Base-by-base conservation (phyloP, 2,888 invertebrate species). In the Cactoblastis cactorum region DNA sequence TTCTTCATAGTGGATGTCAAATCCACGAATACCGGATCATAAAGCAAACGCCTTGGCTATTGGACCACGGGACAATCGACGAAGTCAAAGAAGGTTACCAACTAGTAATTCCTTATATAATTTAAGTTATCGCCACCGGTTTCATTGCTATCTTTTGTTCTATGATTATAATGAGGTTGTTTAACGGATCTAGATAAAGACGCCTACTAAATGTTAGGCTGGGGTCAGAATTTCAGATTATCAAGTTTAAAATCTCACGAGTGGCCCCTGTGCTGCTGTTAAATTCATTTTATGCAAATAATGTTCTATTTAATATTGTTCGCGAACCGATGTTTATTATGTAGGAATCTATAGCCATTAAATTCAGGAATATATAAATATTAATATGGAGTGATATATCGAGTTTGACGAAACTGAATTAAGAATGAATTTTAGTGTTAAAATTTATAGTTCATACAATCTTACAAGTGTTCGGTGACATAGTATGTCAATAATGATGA, bases 161-260 rank as follows among this genome's bases (percentile, higher is more conserved):
- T 49, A 41, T 18, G 41, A 49, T 49, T 49, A 49, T 49, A 49
- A 49, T 49, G 41, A 41, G 49, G 34, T 41, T 41, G 33, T 41
- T 48, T 35, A 35, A 48, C 47, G 37, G 34, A 49, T 49, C 41
- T 39, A 49, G 41, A 49, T 49, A 41, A 39, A 49, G 33, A 49
- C 41, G 41, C 49, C 39, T 49, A 33, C 49, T 41, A 41, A 41
- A 49, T 41, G 49, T 32, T 49, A 39, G 41, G 49, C 19, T 41
- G 49, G 49, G 49, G 49, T 49, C 41, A 49, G 41, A 41, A 49
- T 41, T 49, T 49, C 47, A 48, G 47, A 48, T 37, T 48, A 49
- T 49, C 49, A 15, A 41, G 49, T 19, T 49, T 41, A 9, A 33
- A 19, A 49, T 49, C 49, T 49, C 49, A 41, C 49, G 39, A 41